These are phyloP conservation scores for Linyphia triangularis DNA, from an alignment of 2,888 invertebrate species.

Conservation along the genomic window DNA sequence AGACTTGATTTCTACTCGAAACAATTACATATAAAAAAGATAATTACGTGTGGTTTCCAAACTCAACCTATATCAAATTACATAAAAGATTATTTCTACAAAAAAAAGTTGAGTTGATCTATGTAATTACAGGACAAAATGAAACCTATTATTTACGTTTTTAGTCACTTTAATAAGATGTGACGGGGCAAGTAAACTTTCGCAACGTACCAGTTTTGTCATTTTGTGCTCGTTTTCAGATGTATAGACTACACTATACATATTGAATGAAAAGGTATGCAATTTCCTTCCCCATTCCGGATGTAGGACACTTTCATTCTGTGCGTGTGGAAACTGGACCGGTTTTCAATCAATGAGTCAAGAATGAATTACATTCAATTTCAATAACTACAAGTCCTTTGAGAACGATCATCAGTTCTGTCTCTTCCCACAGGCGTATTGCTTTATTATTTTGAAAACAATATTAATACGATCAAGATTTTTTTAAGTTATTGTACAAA, in stretches of 20 bases:
- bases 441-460: no score
- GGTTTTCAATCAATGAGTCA: background rate
- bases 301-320: background rate
- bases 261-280: background rate
- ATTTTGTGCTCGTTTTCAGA: background rate
- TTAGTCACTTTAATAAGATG: background rate
- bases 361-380: background rate
- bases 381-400: background rate
- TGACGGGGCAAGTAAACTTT: background rate
- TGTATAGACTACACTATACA: background rate
- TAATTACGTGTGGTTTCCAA: no score
- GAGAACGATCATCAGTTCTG: no score
- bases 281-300: background rate
- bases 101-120: no score
- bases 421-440: background rate
- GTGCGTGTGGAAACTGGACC: background rate
- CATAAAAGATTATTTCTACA: no score
- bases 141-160: no score
- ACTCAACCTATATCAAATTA: no score
- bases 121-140: no score
- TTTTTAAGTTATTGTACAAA: no score
- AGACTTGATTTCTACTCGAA: no score
- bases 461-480: no score
- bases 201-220: background rate
- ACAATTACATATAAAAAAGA: no score